Evolutionary conservation across 1,140 invertebrate species (phyloP).

Genomic region (Heliconius congener): DNA sequence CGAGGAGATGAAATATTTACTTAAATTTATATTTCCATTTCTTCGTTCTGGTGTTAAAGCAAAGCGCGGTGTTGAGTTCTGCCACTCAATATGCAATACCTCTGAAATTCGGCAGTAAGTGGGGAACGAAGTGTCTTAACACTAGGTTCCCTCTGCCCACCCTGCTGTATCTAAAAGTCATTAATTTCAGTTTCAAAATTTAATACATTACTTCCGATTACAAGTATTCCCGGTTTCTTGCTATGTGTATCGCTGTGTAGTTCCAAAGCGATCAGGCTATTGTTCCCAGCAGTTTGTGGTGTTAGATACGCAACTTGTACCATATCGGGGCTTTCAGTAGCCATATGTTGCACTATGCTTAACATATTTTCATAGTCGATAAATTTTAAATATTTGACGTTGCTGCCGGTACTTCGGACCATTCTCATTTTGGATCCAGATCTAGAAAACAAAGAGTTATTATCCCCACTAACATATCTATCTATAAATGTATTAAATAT

Average conservation of each 20-base stretch:
- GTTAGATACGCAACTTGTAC: constrained; percentile 45
- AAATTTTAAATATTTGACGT: constrained; percentile 49
- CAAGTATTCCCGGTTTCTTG: constrained; percentile 68
- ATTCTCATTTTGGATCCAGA: constrained; percentile 66
- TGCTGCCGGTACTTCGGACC: constrained; percentile 45
- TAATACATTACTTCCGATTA: constrained; percentile 58
- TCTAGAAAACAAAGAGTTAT: constrained; percentile 37
- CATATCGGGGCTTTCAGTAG: constrained; percentile 51
- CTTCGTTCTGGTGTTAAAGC: too few species aligned
- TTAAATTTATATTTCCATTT: too few species aligned
- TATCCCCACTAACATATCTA: neutral
- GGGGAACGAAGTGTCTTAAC: too few species aligned
- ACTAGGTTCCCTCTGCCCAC: too few species aligned
- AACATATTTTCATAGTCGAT: constrained; percentile 48
- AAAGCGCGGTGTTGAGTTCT: too few species aligned
- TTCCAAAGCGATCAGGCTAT: constrained; percentile 60
- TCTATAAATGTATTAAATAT: neutral
- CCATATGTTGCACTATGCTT: constrained; percentile 43
- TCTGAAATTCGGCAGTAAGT: too few species aligned
- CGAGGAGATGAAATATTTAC: too few species aligned
- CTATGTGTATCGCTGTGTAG: constrained; percentile 61
- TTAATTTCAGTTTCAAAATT: too few species aligned
- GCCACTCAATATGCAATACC: too few species aligned
- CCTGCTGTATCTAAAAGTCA: too few species aligned
- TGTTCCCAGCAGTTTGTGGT: constrained; percentile 55